Percentiles rank a stretch among this genome's conserved stretches.
Evolutionary conservation across 2,797 vertebrate species (phyloP).

Genomic region (Menidia menidia): DNA sequence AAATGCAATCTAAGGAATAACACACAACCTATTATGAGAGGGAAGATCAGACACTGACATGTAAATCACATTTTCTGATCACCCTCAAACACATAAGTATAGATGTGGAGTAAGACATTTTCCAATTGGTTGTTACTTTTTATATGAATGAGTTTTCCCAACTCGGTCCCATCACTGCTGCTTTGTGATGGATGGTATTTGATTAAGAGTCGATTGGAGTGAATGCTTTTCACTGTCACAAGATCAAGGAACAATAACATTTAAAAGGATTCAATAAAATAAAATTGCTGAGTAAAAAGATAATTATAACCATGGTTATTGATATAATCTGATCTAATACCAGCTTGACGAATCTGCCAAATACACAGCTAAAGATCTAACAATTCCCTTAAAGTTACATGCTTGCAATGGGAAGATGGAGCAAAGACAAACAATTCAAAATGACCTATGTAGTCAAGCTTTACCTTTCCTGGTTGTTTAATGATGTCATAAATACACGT

Average conservation of each 20-base stretch:
- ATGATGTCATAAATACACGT: not conserved
- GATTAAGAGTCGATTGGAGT: not conserved
- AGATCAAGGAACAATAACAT: not conserved
- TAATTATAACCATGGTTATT: not conserved
- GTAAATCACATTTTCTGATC: too few relatives aligned
- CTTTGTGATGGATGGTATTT: too few relatives aligned
- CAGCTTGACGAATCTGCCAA: not conserved
- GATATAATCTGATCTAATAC: not conserved
- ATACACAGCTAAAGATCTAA: not conserved
- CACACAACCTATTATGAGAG: too few relatives aligned
- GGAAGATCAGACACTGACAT: too few relatives aligned
- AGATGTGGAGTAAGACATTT: too few relatives aligned
- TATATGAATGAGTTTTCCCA: too few relatives aligned
- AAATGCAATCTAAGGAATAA: too few relatives aligned
- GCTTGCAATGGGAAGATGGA: not conserved
- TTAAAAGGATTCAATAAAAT: not conserved
- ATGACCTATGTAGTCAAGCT: not conserved
- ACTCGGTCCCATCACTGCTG: too few relatives aligned
- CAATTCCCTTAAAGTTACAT: conserved; percentile 8
- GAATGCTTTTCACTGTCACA: not conserved
- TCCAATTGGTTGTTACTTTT: too few relatives aligned
- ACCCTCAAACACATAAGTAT: too few relatives aligned
- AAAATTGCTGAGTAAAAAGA: not conserved
- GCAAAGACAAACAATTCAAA: not conserved
- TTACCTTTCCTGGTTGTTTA: conserved; percentile 13